These are phyloP conservation scores for Tetranychus urticae DNA, from an alignment of 1,140 invertebrate species.

Conservation along the genomic window DNA sequence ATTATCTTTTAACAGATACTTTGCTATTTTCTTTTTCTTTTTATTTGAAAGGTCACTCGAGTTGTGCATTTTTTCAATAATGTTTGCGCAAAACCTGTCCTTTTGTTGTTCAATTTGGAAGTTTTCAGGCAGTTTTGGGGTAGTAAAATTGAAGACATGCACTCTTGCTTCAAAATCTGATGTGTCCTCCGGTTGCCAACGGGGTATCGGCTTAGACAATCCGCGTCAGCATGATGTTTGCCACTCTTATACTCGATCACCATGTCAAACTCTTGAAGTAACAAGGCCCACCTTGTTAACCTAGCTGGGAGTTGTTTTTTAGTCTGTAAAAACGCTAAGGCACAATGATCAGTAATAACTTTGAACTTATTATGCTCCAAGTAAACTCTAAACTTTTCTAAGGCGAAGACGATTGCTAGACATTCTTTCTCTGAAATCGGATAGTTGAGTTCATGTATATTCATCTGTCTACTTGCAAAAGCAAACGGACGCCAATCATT, in stretches of 20 bases:
- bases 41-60: too few relatives aligned
- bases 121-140: too few relatives aligned
- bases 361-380: neutral
- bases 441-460: slow-evolving; percentile 11
- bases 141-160: too few relatives aligned
- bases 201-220: neutral
- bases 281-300: neutral
- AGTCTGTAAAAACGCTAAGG: neutral
- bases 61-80: too few relatives aligned
- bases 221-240: neutral
- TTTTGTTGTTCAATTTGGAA: too few relatives aligned
- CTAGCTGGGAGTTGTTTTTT: neutral
- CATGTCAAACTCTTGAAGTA: neutral
- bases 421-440: too few relatives aligned
- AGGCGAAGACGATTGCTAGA: neutral
- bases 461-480: neutral
- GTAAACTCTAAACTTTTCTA: neutral
- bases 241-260: neutral
- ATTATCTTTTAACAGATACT: neutral
- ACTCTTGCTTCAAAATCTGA: neutral
- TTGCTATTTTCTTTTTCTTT: too few relatives aligned
- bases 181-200: neutral
- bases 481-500: slow-evolving; percentile 9
- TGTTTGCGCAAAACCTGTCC: too few relatives aligned
- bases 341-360: neutral